A percentile compares a stretch with the other conserved stretches of the same genome.
phyloP scores from a whole-genome alignment of 37 sponge, comb jelly and placozoan species.

The Hexactinellida sp. region DNA sequence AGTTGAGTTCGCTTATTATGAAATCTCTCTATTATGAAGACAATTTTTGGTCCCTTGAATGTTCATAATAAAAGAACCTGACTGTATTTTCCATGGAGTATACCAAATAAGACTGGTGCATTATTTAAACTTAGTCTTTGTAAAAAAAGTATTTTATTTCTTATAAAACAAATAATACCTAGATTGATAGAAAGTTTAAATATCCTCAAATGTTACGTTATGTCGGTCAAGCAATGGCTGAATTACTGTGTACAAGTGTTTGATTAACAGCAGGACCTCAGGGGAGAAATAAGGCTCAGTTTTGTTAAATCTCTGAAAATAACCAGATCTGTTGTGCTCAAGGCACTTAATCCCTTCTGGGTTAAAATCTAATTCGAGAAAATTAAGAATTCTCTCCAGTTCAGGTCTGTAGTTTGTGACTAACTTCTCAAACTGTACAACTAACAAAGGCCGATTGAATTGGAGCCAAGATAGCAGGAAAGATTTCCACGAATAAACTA shows the following conservation, averaged over 20 bases:
- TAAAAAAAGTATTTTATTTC: no score
- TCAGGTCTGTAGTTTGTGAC: slow-evolving; percentile 26
- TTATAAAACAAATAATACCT: no score
- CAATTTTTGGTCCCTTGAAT: no score
- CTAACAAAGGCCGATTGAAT: slow-evolving; percentile 19
- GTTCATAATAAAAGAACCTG: no score
- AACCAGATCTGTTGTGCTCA: background rate
- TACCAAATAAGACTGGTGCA: no score
- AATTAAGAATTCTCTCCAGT: slow-evolving; percentile 32
- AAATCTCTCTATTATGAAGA: no score
- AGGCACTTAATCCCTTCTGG: background rate
- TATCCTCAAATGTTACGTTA: background rate
- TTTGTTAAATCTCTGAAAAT: background rate
- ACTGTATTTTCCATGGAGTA: no score
- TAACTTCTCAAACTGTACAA: slow-evolving; percentile 54
- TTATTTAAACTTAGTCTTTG: no score
- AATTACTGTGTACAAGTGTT: background rate
- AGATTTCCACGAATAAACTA: background rate
- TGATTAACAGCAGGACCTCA: background rate
- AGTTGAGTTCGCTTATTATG: no score
- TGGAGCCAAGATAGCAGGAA: background rate
- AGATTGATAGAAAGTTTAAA: background rate
- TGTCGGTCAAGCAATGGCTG: background rate
- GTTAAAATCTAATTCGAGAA: slow-evolving; percentile 26
- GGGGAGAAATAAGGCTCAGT: background rate